Percentiles rank a stretch among this genome's conserved stretches.
Evolutionary conservation across 2,888 invertebrate genomes (phyloP).

Genomic region (Drosophila pseudotakahashii): DNA sequence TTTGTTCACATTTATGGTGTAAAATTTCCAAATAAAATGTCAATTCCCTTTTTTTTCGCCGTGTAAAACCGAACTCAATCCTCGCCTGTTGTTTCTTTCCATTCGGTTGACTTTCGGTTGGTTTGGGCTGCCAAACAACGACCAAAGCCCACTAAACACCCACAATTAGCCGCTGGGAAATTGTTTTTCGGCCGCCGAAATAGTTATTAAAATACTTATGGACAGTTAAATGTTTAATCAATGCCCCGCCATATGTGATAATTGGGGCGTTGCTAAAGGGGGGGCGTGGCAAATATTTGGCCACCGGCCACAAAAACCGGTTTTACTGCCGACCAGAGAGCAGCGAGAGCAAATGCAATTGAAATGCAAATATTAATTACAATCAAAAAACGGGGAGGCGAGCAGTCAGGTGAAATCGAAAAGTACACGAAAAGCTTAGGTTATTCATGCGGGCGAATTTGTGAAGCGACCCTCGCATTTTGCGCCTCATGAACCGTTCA

Average conservation of each 20-base stretch:
- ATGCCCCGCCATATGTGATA: conserved; percentile 42
- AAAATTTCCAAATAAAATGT: too few relatives aligned
- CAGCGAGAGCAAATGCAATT: conserved; percentile 28
- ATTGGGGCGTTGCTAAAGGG: conserved; percentile 22
- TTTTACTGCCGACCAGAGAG: conserved; percentile 12
- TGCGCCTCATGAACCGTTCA: conserved; percentile 33
- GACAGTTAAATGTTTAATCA: conserved; percentile 44
- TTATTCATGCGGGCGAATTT: neutral
- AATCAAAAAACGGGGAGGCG: conserved; percentile 14
- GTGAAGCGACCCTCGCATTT: conserved; percentile 23
- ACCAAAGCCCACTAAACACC: conserved; percentile 15
- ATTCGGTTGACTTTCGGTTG: conserved; percentile 10
- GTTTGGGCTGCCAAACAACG: conserved; percentile 1
- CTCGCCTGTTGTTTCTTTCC: conserved; percentile 2
- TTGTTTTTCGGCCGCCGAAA: conserved; percentile 31
- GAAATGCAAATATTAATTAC: conserved; percentile 49
- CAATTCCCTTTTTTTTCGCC: too few relatives aligned
- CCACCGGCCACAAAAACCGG: conserved; percentile 31
- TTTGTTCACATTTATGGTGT: too few relatives aligned
- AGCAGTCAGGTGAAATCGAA: conserved; percentile 15
- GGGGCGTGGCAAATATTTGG: conserved; percentile 27
- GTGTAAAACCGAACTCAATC: conserved; percentile 1
- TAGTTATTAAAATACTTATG: conserved; percentile 42
- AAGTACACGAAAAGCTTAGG: neutral
- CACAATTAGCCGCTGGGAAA: conserved; percentile 29